These are phyloP conservation scores for Benitochromis conjunctus DNA, from an alignment of 2,113 vertebrate genomes.

Conservation along the genomic window DNA sequence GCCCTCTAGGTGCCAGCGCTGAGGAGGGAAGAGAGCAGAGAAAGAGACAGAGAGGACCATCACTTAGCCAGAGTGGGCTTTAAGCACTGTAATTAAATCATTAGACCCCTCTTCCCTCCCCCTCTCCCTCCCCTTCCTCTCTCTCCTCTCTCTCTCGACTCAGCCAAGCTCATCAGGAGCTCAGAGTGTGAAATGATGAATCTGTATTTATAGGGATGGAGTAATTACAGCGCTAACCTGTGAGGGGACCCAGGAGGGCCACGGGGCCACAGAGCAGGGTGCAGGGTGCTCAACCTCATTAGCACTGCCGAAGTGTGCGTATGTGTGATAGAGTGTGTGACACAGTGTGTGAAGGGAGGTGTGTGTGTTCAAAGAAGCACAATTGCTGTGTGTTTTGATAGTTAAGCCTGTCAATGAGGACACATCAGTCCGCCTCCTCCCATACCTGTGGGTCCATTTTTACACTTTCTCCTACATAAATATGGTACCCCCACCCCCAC, in stretches of 20 bases:
- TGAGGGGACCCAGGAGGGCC: constrained; percentile 92
- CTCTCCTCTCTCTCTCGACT: constrained; percentile 47
- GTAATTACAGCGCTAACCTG: constrained; percentile 99
- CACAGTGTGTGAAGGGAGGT: constrained; percentile 7
- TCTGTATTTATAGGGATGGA: constrained; percentile 88
- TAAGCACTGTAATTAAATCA: constrained; percentile 99
- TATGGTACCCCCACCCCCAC: no score
- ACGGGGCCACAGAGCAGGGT: constrained; percentile 90
- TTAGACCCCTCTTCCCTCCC: constrained; percentile 83
- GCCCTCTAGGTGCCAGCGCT: constrained; percentile 88
- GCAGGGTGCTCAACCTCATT: constrained; percentile 98
- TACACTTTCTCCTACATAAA: not conserved
- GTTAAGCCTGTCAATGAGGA: constrained; percentile 1
- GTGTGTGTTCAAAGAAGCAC: constrained; percentile 29
- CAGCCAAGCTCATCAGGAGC: constrained; percentile 88
- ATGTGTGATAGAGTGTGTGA: constrained; percentile 38
- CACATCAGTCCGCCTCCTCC: not conserved
- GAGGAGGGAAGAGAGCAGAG: constrained; percentile 80
- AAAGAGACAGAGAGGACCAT: constrained; percentile 81
- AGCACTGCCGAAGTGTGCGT: constrained; percentile 73
- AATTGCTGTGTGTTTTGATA: constrained; percentile 26
- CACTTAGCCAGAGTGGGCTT: constrained; percentile 72
- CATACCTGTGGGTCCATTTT: not conserved
- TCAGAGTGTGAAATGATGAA: constrained; percentile 99
- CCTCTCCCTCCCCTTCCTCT: not conserved